A percentile compares a stretch with the other conserved stretches of the same genome.
These are phyloP conservation scores for Zaprionus taronus DNA, from an alignment of 1,140 invertebrate genomes.

Conservation along the genomic window DNA sequence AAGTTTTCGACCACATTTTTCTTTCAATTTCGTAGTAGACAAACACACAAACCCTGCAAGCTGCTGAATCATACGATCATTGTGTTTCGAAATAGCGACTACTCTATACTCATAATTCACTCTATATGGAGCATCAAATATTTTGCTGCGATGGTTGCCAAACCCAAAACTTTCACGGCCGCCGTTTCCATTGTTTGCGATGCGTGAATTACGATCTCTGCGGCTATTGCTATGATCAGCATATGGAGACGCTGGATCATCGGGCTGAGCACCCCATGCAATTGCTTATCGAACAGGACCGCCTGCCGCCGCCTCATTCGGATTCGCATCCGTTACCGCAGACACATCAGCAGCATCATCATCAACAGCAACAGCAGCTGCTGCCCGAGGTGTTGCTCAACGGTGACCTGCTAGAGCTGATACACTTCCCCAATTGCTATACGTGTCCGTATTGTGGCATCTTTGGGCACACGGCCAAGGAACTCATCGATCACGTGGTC, in stretches of 20 bases:
- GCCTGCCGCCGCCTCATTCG: not conserved
- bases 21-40: constrained; percentile 14
- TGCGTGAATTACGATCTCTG: constrained; percentile 67
- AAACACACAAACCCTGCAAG: not conserved
- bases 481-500: constrained; percentile 61
- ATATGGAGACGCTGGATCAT: constrained; percentile 53
- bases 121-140: constrained; percentile 55
- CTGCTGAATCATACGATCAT: constrained; percentile 11
- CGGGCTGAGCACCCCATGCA: constrained; percentile 62
- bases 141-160: constrained; percentile 64
- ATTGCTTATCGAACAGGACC: constrained; percentile 32
- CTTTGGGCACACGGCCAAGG: constrained; percentile 54
- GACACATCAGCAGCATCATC: not conserved
- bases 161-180: constrained; percentile 51
- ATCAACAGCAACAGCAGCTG: constrained; percentile 7
- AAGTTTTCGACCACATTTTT: constrained; percentile 35
- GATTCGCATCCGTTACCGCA: not conserved
- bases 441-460: constrained; percentile 62
- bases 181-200: constrained; percentile 63
- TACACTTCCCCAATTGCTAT: constrained; percentile 66
- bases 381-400: constrained; percentile 15
- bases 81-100: constrained; percentile 9
- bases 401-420: constrained; percentile 40
- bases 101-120: not conserved
- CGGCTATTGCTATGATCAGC: constrained; percentile 58